Percentiles rank a stretch among this genome's conserved stretches.
These are phyloP conservation scores for Thoracochromis brauschi DNA, from an alignment of 2,113 vertebrate species.

Conservation along the genomic window DNA sequence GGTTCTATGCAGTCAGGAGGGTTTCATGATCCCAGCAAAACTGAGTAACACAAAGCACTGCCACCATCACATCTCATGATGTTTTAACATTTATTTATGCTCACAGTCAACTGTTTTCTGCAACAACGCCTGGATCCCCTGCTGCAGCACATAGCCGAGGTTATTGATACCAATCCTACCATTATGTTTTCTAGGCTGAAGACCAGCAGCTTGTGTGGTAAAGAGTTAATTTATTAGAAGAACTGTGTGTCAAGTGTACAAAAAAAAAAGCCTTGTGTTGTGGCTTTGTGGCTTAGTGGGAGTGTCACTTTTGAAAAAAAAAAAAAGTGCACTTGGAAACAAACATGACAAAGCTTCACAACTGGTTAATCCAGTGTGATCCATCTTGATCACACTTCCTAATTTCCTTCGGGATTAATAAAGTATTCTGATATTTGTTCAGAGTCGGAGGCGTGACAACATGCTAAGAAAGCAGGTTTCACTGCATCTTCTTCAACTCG, in stretches of 20 bases:
- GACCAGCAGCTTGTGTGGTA: not conserved
- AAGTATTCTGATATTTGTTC: not conserved
- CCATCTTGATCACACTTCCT: not conserved
- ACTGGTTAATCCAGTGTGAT: not conserved
- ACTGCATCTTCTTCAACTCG: not conserved
- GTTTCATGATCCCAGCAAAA: not conserved
- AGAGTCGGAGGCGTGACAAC: not conserved
- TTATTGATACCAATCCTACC: not conserved
- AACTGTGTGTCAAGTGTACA: not conserved
- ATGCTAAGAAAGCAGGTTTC: not conserved
- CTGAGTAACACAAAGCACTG: not conserved
- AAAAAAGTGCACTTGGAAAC: not conserved
- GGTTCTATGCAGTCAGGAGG: not conserved
- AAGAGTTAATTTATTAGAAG: not conserved
- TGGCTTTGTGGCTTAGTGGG: rapidly evolving
- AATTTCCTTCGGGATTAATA: too few species aligned
- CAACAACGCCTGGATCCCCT: not conserved
- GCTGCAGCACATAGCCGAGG: not conserved
- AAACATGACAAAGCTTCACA: not conserved
- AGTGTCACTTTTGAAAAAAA: rapidly evolving
- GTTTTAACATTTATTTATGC: not conserved
- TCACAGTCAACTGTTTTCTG: not conserved
- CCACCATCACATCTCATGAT: not conserved
- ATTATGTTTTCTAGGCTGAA: not conserved
- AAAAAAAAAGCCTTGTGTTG: not conserved